These are phyloP conservation scores for Caerostris darwini DNA, from an alignment of 1,140 invertebrate species.

Conservation along the genomic window DNA sequence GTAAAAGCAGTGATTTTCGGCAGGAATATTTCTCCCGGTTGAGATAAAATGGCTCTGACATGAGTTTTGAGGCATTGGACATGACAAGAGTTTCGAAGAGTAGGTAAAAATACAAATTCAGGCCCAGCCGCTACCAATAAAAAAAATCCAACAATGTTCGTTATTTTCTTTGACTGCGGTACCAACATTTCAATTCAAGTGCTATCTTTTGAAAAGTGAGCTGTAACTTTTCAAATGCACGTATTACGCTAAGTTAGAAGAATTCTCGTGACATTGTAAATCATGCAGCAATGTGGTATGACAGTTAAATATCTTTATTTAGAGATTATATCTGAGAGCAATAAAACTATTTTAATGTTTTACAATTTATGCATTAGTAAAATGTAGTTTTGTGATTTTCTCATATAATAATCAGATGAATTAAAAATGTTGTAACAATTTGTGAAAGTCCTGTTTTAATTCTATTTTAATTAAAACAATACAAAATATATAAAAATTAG, in stretches of 20 bases:
- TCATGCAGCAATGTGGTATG: too few relatives aligned
- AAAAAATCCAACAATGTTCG: conserved; percentile 28
- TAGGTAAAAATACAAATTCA: conserved; percentile 57
- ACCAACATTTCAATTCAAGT: conserved; percentile 31
- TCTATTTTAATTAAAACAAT: too few relatives aligned
- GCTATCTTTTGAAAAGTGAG: not conserved
- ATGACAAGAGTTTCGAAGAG: conserved; percentile 58
- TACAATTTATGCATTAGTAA: too few relatives aligned
- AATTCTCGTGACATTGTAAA: too few relatives aligned
- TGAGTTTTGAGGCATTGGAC: conserved; percentile 49
- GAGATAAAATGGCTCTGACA: conserved; percentile 64
- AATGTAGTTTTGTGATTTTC: too few relatives aligned
- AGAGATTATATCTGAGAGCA: too few relatives aligned
- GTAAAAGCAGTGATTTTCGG: conserved; percentile 68
- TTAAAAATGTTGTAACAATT: too few relatives aligned
- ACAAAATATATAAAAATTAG: too few relatives aligned
- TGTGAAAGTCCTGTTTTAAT: too few relatives aligned
- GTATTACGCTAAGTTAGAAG: not conserved
- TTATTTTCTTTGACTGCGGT: conserved; percentile 24
- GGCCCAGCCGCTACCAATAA: not conserved
- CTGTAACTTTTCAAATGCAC: not conserved
- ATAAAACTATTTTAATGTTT: too few relatives aligned
- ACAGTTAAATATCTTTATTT: too few relatives aligned
- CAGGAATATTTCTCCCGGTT: conserved; percentile 51
- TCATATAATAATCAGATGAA: too few relatives aligned